Base-by-base conservation (phyloP, 30 jellyfish, hydroid and myxozoan species). In the Phacellophora camtschatica region DNA sequence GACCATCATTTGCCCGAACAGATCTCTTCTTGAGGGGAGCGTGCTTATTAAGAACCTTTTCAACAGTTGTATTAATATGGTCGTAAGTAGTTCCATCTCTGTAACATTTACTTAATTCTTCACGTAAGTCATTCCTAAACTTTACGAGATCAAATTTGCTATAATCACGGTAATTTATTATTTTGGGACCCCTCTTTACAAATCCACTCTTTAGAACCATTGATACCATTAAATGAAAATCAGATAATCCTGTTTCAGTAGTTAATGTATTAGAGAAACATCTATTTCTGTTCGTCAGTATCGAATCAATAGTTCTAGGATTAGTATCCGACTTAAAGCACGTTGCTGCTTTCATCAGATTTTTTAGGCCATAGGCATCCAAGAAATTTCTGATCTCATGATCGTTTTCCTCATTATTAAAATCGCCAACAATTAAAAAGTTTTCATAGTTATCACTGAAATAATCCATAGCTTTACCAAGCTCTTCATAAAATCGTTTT, bases 301-400 rank as follows among this genome's bases (percentile, higher is more conserved):
- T 32, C 9, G 39, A 18, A 20, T 32, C 80, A 35, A 66, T 66
- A 36, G 80, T 32, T 4, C 43, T 32, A 36, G 80, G 80, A 66
- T 66, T 66, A 6, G 24, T 42, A 33, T 5, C 80, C 33, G 63
- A 66, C 28, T 66, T 66, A 66, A 32, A 66, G 32, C 63, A 66
- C 62, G 80, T 66, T 5, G 80, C 63, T 32, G 63, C 10, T 66
- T 66, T 66, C 4, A 66, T 35, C 28, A 35, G 37, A 35, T 66
- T 66, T 66, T 66, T 35, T 66, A 66, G 63, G 13, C 80, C 80
- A 66, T 66, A 66, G 80, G 32, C 37, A 66, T 66, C 62, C 63
- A 66, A 12, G 80, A 66, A 66, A 66, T 20, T 66, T 34, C 80
- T 16, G 63, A 66, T 66, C 32, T 33, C 80, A 37, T 66, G 63